Base-by-base conservation (phyloP, 2,113 vertebrate genomes). In the Notothenia rossii region DNA sequence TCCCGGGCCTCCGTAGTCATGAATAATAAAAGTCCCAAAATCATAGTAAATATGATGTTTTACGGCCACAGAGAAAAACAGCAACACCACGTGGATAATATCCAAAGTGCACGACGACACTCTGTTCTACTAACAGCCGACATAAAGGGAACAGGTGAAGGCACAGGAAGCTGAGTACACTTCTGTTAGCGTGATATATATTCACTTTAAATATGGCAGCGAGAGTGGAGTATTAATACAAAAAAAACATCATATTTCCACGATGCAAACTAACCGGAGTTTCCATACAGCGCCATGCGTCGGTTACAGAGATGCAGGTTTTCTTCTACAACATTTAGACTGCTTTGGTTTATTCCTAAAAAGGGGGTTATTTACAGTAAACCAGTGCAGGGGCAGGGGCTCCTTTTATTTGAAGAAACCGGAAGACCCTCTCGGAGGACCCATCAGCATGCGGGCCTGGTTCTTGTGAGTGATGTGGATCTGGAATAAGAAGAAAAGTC, bases 381-480 rank as follows among this genome's bases (percentile, higher is more conserved):
- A 58, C 48, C 62, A 48, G 70, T 75, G 14, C 50, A 58, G 60
- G 48, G 36, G 36, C 5, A 40, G 36, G 6, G 36, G 36, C 22
- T 22, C 45, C 61, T 49, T 82, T 91, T 87, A 94, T 86, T 96
- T 96, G 84, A 97, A 97, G 85, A 98, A 97, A 65, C 96, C 92
- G 20, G 94, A 94, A 17, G 96, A 93, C 78, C 95, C 96, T 22
- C 95, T 86, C 1, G 94, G 95, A 20, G 97, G 95, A 53, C 93
- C 97, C 92, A 96, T 93, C 79, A 98, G 89, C 97, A 98, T 98
- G 3, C 92, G 94, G 74, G 96, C 96, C 85, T 98, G 97, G 85
- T 98, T 98, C 95, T 96, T 97, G 92, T 98, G 96, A 43, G 93
- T 96, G 91, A 98, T 97, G 82, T 94, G 92, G 92, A 98, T 97